These are phyloP conservation scores for Sphaeridia pumilis DNA, from an alignment of 2,888 invertebrate genomes.

Conservation along the genomic window DNA sequence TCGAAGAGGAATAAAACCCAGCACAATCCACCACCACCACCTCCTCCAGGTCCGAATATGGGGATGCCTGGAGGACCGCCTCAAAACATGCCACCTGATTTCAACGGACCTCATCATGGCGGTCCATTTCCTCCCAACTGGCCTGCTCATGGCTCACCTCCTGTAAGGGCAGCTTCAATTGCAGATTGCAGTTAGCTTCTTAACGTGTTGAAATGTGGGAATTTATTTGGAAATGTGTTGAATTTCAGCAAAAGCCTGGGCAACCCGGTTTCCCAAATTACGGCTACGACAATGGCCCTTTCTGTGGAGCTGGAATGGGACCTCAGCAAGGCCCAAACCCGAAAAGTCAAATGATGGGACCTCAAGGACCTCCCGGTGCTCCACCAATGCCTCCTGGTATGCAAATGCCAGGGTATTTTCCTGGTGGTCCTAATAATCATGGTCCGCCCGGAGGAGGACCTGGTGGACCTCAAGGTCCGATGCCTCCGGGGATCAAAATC, in stretches of 20 bases:
- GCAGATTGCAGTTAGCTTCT: too few relatives aligned
- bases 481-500: conserved; percentile 61
- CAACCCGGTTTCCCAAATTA: conserved; percentile 35
- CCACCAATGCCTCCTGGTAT: conserved; percentile 11
- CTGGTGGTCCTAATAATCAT: conserved; percentile 21
- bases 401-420: conserved; percentile 23
- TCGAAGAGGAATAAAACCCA: conserved; percentile 35
- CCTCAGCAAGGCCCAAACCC: conserved; percentile 29
- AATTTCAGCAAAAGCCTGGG: conserved; percentile 24
- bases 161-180: conserved; percentile 17
- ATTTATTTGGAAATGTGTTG: background rate
- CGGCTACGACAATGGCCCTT: conserved; percentile 31
- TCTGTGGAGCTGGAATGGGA: conserved; percentile 20
- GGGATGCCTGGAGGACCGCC: conserved; percentile 20
- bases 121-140: conserved; percentile 23
- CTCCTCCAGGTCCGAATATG: conserved; percentile 10
- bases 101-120: conserved; percentile 32
- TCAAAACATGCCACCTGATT: conserved; percentile 34
- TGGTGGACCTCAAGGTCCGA: conserved; percentile 19
- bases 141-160: conserved; percentile 33
- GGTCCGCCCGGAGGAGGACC: conserved; percentile 15
- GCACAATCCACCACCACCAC: conserved; percentile 19
- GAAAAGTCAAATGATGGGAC: conserved; percentile 30
- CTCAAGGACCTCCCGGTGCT: conserved; percentile 18
- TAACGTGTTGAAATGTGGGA: too few relatives aligned